A percentile compares a stretch with the other conserved stretches of the same genome.
Conservation (phyloP, 2,113 vertebrate species). For the Syngnathoides biaculeatus region DNA sequence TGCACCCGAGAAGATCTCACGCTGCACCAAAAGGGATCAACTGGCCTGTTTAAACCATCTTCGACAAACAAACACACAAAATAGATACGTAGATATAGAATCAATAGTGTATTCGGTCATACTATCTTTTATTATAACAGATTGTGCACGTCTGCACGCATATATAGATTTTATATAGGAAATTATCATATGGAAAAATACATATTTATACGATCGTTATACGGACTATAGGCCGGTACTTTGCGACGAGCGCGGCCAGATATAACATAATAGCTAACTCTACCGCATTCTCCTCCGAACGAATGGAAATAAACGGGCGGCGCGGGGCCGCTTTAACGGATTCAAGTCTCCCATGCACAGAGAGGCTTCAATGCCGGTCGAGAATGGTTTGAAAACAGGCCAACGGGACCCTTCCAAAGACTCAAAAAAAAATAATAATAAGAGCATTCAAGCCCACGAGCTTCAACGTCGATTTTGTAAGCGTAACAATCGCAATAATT, state of each 20-base stretch:
- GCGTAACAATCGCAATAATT: neutral
- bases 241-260: conserved; percentile 42
- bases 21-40: conserved; percentile 41
- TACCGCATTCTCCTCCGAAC: conserved; percentile 59
- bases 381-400: conserved; percentile 66
- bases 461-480: neutral
- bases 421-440: too few relatives aligned
- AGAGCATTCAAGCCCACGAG: neutral
- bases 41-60: conserved; percentile 72
- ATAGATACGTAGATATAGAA: conserved; percentile 67
- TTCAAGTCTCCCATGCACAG: conserved; percentile 76
- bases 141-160: conserved; percentile 60
- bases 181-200: conserved; percentile 71
- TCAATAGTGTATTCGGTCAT: conserved; percentile 73
- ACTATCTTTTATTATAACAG: conserved; percentile 72
- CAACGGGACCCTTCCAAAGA: conserved; percentile 29
- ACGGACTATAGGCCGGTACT: conserved; percentile 56
- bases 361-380: conserved; percentile 70
- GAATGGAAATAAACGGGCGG: conserved; percentile 56
- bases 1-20: conserved; percentile 49
- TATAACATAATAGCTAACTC: conserved; percentile 69
- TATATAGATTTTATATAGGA: conserved; percentile 65
- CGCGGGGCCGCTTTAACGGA: conserved; percentile 19
- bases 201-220: conserved; percentile 70
- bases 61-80: conserved; percentile 55